These are phyloP conservation scores for Greenwoodochromis staneri DNA, from an alignment of 2,113 vertebrate species.

Conservation along the genomic window DNA sequence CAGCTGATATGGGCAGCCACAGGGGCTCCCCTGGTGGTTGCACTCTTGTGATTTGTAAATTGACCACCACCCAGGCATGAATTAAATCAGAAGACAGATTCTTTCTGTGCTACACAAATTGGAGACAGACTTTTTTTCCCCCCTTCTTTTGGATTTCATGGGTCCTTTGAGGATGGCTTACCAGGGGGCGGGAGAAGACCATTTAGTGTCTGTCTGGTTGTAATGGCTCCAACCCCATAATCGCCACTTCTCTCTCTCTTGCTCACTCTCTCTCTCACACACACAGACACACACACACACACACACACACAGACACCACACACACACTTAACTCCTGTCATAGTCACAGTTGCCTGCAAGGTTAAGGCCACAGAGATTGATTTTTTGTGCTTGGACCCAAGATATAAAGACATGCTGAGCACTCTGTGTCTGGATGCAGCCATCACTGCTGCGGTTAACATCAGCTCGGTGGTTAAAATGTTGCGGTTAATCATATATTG, in stretches of 20 bases:
- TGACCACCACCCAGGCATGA: constrained; percentile 73
- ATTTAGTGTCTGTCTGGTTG: constrained; percentile 67
- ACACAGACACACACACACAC: neutral
- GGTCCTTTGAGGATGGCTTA: constrained; percentile 30
- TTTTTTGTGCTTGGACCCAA: constrained; percentile 10
- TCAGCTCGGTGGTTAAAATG: constrained; percentile 32
- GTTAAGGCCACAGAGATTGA: constrained; percentile 41
- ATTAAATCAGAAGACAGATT: constrained; percentile 72
- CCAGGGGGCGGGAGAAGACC: neutral
- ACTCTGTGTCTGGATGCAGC: constrained; percentile 28
- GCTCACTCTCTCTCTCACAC: too few relatives aligned
- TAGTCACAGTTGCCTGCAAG: constrained; percentile 39
- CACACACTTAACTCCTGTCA: constrained; percentile 8
- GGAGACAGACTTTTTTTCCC: constrained; percentile 57
- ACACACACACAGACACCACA: neutral
- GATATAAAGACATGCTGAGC: constrained; percentile 19
- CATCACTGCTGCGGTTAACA: constrained; percentile 23
- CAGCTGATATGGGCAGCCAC: neutral
- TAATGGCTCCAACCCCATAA: constrained; percentile 69
- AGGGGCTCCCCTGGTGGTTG: constrained; percentile 15
- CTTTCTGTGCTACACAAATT: constrained; percentile 74
- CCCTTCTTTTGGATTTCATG: constrained; percentile 23
- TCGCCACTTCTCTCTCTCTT: neutral
- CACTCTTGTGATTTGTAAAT: constrained; percentile 74
- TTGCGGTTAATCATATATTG: constrained; percentile 46